Evolutionary conservation across 2,113 vertebrate genomes (phyloP), one percentile per base, ranked within the genome.

Genomic region (Polyodon spathula): DNA sequence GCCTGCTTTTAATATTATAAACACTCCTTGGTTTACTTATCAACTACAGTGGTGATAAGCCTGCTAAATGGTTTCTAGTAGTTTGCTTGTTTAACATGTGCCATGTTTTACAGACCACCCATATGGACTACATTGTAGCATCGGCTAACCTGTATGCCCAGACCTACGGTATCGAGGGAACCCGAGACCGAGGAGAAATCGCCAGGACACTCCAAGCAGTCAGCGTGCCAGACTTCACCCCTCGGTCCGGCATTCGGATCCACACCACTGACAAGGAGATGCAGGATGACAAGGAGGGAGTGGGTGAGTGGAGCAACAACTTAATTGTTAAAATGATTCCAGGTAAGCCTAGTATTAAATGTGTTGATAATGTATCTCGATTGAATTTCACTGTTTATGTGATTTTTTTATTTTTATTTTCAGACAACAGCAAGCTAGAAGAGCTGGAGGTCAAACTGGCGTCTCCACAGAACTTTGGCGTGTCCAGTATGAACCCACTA

Each of bases 121-220:
- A 94, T 62, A 63, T 91, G 76, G 83, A 81, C 1, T 97, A 88
- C 11, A 61, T 97, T 40, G 44, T 88, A 69, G 85, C 88, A 0
- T 86, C 92, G 38, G 89, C 92, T 40, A 86, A 80, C 64, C 81
- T 97, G 40, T 92, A 89, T 11, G 89, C 84, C 16, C 79, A 84
- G 58, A 83, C 65, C 5, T 81, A 91, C 5, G 73, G 78, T 1
- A 72, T 97, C 7, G 11, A 53, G 3, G 81, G 81, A 0, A 79
- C 74, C 16, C 72, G 2, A 1, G 80, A 91, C 63, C 8, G 0
- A 1, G 55, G 0, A 0, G 63, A 66, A 0, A 9, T 82, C 61
- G 74, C 10, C 63, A 37, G 37, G 1, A 54, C 79, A 27, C 78
- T 95, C 53, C 42, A 42, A 41, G 6, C 1, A 0, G 16, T 86